phyloP scores from a whole-genome alignment of 2,888 invertebrate genomes.

The Drosophila flavopinicola region DNA sequence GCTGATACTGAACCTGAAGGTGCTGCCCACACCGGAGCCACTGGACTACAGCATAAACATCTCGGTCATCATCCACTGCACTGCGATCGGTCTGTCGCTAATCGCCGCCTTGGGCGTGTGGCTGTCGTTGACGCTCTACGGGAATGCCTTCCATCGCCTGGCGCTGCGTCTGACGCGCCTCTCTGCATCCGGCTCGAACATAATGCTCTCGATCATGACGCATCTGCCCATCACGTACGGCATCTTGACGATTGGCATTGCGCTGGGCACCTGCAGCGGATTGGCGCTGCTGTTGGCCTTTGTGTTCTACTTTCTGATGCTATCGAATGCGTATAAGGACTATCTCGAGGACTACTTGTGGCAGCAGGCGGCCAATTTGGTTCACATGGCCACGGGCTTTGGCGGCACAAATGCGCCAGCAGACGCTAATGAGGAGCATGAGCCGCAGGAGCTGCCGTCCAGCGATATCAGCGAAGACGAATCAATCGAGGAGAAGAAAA shows the following conservation, averaged over 20 bases:
- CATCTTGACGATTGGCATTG: conserved; percentile 87
- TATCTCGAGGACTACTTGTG: conserved; percentile 87
- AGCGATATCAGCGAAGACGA: conserved; percentile 14
- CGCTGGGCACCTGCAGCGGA: conserved; percentile 90
- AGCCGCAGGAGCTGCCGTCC: neutral
- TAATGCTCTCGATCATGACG: conserved; percentile 87
- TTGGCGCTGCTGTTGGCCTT: conserved; percentile 88
- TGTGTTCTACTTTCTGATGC: conserved; percentile 88
- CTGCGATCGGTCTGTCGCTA: conserved; percentile 73
- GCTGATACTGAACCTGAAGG: conserved; percentile 52
- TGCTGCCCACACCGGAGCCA: conserved; percentile 58
- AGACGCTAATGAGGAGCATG: neutral
- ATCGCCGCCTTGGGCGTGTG: conserved; percentile 58
- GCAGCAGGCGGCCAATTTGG: conserved; percentile 82
- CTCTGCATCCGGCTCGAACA: conserved; percentile 76
- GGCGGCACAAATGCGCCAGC: neutral
- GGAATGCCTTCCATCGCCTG: conserved; percentile 66
- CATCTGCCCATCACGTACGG: conserved; percentile 89
- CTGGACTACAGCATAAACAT: conserved; percentile 69
- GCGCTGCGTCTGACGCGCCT: conserved; percentile 71
- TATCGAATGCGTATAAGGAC: conserved; percentile 89
- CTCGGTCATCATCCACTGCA: conserved; percentile 72
- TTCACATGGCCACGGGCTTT: conserved; percentile 24
- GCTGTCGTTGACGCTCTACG: conserved; percentile 64
- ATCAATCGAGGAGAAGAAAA: neutral